phyloP scores from a whole-genome alignment of 1,140 invertebrate species.

The Idris sp. region DNA sequence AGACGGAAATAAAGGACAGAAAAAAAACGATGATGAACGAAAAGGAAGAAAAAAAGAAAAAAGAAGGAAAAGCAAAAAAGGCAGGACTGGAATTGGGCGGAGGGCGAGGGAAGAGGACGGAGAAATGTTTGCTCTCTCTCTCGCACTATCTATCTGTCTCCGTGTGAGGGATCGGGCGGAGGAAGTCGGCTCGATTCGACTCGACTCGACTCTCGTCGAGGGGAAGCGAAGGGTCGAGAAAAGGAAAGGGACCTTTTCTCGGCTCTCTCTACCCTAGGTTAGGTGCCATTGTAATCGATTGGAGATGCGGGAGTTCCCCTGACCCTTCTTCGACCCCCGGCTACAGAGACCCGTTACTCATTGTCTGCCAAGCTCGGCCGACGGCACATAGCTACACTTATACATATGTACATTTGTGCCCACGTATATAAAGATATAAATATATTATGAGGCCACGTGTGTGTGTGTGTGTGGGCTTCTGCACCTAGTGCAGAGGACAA shows the following conservation, averaged over 20 bases:
- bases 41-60: constrained; percentile 19
- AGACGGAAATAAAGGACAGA: too few species aligned
- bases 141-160: constrained; percentile 20
- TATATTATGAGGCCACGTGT: background rate
- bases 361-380: constrained; percentile 67
- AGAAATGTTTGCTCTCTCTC: constrained; percentile 1
- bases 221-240: constrained; percentile 56
- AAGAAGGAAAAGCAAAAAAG: constrained; percentile 11
- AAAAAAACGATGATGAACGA: too few species aligned
- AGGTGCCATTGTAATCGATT: constrained; percentile 75
- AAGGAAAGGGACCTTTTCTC: constrained; percentile 62
- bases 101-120: constrained; percentile 12
- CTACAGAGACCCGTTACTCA: constrained; percentile 70
- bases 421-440: background rate
- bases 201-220: constrained; percentile 39
- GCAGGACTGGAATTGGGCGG: constrained; percentile 7
- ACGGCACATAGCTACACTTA: constrained; percentile 58
- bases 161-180: constrained; percentile 21
- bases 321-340: constrained; percentile 62
- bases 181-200: constrained; percentile 49
- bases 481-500: too few species aligned
- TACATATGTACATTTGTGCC: constrained; percentile 5
- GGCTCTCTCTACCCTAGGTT: constrained; percentile 65
- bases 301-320: constrained; percentile 70
- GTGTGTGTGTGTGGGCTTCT: too few species aligned